These are phyloP conservation scores for Clavelina lepadiformis DNA, from an alignment of 23 tunicate species.

Conservation along the genomic window DNA sequence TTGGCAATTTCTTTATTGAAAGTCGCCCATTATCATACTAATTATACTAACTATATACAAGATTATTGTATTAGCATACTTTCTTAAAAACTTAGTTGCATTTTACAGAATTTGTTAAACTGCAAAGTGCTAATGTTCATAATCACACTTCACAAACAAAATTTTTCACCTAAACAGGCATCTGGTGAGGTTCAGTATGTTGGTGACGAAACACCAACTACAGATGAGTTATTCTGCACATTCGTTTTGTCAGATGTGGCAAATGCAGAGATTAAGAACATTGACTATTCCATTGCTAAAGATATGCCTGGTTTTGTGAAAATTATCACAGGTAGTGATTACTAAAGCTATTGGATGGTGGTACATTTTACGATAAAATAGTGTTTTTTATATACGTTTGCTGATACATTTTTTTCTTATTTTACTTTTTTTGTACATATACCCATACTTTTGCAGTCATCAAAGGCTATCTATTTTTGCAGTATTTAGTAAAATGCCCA, in stretches of 20 bases:
- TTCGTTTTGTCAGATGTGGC: slow-evolving; percentile 39
- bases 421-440: too few species aligned
- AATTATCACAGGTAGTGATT: slow-evolving; percentile 36
- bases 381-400: not conserved
- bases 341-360: not conserved
- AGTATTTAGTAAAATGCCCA: too few species aligned
- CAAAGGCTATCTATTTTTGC: too few species aligned
- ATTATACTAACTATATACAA: too few species aligned
- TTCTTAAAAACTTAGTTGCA: too few species aligned
- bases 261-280: slow-evolving; percentile 67
- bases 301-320: slow-evolving; percentile 48
- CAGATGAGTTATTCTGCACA: slow-evolving; percentile 46
- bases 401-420: not conserved
- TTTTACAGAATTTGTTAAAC: too few species aligned
- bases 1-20: not conserved
- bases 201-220: slow-evolving; percentile 26
- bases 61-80: too few species aligned
- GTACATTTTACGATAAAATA: not conserved
- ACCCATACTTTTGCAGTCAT: too few species aligned
- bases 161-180: slow-evolving; percentile 13
- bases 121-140: too few species aligned
- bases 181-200: slow-evolving; percentile 59
- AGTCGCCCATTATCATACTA: too few species aligned
- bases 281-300: slow-evolving; percentile 33
- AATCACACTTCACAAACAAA: too few species aligned